Percentiles rank a stretch among this genome's conserved stretches.
Conservation (phyloP, 92 coral and sea anemone genomes). For the Porites evermanni region DNA sequence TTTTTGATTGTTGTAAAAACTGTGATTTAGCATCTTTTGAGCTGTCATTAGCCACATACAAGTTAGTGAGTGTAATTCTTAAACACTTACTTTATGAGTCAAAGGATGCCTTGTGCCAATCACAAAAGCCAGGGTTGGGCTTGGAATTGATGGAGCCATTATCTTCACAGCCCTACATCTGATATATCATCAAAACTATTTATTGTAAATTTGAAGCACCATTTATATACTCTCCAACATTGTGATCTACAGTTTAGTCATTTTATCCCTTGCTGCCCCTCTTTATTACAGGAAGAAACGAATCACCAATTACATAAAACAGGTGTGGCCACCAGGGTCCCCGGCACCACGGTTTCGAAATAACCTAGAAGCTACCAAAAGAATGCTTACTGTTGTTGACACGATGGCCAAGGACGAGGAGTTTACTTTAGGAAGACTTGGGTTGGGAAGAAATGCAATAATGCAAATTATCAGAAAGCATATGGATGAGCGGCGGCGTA, state of each 20-base stretch:
- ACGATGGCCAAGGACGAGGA: conserved; percentile 36
- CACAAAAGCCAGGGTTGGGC: background rate
- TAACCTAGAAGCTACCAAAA: conserved; percentile 41
- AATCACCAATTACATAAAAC: conserved; percentile 55
- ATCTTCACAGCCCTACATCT: conserved; percentile 27
- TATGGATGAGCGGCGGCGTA: conserved; percentile 60
- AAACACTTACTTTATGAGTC: conserved; percentile 11
- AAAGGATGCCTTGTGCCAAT: conserved; percentile 47
- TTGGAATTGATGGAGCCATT: background rate
- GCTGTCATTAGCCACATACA: conserved; percentile 32
- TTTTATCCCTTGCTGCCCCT: conserved; percentile 20
- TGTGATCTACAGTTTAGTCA: conserved; percentile 19
- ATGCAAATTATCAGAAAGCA: conserved; percentile 53
- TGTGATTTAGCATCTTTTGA: conserved; percentile 21
- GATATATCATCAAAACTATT: conserved; percentile 21
- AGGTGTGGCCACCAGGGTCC: conserved; percentile 43
- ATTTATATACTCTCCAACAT: conserved; percentile 20
- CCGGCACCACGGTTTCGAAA: conserved; percentile 60
- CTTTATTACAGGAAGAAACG: conserved; percentile 47
- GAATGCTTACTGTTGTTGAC: conserved; percentile 39
- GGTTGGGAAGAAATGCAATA: conserved; percentile 58
- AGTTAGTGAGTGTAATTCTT: conserved; percentile 22
- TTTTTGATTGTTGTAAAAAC: conserved; percentile 28
- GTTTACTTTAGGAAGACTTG: conserved; percentile 45
- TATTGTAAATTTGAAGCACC: conserved; percentile 33